Evolutionary conservation across 1,140 invertebrate species (phyloP).

Genomic region (Drosophila sucinea): DNA sequence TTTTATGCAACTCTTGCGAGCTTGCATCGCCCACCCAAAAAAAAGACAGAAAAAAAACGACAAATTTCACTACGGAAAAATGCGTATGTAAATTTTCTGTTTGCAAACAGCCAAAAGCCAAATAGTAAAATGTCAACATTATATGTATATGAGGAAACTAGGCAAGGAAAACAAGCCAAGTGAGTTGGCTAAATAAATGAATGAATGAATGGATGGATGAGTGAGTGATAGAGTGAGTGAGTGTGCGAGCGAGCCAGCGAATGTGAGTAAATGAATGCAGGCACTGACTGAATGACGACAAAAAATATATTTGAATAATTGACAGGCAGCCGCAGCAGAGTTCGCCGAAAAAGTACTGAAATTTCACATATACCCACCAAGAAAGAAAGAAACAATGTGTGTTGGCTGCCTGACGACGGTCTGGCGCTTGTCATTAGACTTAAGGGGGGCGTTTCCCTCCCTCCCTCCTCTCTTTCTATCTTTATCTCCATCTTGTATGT

Average conservation of each 20-base stretch:
- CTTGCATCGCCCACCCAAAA: slow-evolving; percentile 28
- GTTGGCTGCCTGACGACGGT: slow-evolving; percentile 27
- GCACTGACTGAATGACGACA: slow-evolving; percentile 16
- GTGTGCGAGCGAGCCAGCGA: slow-evolving; percentile 21
- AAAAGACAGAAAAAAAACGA: slow-evolving; percentile 8
- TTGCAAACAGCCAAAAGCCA: slow-evolving; percentile 19
- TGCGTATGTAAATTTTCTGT: slow-evolving; percentile 64
- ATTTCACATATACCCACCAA: slow-evolving; percentile 29
- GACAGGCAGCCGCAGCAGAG: slow-evolving; percentile 34
- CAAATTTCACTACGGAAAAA: slow-evolving; percentile 40
- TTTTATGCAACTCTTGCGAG: slow-evolving; percentile 13
- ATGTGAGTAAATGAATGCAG: slow-evolving; percentile 7
- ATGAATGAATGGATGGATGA: slow-evolving; percentile 33
- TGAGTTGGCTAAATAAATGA: slow-evolving; percentile 18
- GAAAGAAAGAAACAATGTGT: slow-evolving; percentile 40
- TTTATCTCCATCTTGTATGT: slow-evolving; percentile 3
- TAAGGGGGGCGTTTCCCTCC: slow-evolving; percentile 25
- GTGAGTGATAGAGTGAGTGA: slow-evolving; percentile 27
- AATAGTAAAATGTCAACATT: slow-evolving; percentile 17
- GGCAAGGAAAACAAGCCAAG: slow-evolving; percentile 35
- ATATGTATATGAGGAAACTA: slow-evolving; percentile 54
- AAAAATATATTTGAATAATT: slow-evolving; percentile 65
- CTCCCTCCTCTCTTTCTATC: neutral
- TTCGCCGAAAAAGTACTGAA: slow-evolving; percentile 44
- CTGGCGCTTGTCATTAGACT: slow-evolving; percentile 8